phyloP scores from a whole-genome alignment of 2,113 vertebrate genomes.

The Chloropsis hardwickii region DNA sequence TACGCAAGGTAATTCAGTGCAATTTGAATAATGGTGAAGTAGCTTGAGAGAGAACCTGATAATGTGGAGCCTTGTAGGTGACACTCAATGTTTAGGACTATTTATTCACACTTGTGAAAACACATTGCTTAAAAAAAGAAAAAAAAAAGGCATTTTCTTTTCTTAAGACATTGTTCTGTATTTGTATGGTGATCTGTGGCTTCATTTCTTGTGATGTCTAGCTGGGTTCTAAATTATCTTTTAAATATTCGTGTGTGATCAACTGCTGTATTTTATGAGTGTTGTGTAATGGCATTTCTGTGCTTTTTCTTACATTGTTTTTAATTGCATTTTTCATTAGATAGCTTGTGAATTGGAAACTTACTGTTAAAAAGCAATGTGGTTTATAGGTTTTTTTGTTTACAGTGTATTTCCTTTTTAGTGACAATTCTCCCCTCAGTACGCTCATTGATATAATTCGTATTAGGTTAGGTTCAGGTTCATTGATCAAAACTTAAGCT shows the following conservation, averaged over 20 bases:
- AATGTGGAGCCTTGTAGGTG: neutral
- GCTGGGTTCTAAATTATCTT: conserved; percentile 49
- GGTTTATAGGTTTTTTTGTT: conserved; percentile 45
- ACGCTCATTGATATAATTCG: neutral
- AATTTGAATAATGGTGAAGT: neutral
- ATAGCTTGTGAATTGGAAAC: conserved; percentile 41
- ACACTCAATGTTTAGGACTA: conserved; percentile 3
- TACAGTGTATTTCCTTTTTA: neutral
- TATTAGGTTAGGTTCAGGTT: conserved; percentile 25
- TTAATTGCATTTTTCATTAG: conserved; percentile 52
- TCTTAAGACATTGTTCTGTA: conserved; percentile 33
- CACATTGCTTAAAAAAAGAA: neutral
- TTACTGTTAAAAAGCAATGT: conserved; percentile 38
- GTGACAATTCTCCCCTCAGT: neutral
- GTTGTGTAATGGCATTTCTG: conserved; percentile 45
- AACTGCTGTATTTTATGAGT: conserved; percentile 54
- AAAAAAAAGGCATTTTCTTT: conserved; percentile 19
- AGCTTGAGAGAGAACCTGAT: conserved; percentile 48
- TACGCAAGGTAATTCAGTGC: neutral
- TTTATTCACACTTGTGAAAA: conserved; percentile 51
- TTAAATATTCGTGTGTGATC: conserved; percentile 39
- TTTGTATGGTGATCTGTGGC: conserved; percentile 55
- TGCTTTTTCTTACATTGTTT: conserved; percentile 43
- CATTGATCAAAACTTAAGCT: neutral
- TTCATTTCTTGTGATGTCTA: conserved; percentile 50